A percentile compares a stretch with the other conserved stretches of the same genome.
These are phyloP conservation scores for Horisme vitalbata DNA, from an alignment of 2,888 invertebrate species.

Conservation along the genomic window DNA sequence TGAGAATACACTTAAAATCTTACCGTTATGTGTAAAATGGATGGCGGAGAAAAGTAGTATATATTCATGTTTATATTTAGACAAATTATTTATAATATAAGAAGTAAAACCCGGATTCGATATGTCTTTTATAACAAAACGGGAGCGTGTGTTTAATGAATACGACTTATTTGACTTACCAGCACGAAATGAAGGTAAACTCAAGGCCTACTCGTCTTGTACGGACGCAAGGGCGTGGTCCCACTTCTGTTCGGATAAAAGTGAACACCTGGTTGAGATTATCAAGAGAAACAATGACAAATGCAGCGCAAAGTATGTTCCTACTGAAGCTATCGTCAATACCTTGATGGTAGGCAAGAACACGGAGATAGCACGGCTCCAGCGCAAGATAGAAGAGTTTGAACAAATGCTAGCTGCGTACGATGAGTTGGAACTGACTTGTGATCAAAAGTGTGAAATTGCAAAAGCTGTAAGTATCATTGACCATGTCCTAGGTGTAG, in stretches of 20 bases:
- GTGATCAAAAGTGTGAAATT: constrained; percentile 71
- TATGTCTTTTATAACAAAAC: constrained; percentile 78
- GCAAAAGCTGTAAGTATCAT: constrained; percentile 68
- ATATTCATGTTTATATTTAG: constrained; percentile 51
- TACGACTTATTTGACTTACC: constrained; percentile 72
- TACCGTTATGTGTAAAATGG: constrained; percentile 65
- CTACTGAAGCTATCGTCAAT: constrained; percentile 70
- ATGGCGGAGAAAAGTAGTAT: constrained; percentile 61
- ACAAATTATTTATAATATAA: constrained; percentile 52
- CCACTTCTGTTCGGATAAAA: constrained; percentile 77
- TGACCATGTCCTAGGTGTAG: too few species aligned
- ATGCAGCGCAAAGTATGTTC: constrained; percentile 65
- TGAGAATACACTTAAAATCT: constrained; percentile 54
- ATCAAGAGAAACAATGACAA: constrained; percentile 73
- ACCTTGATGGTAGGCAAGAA: constrained; percentile 75
- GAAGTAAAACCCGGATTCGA: constrained; percentile 42
- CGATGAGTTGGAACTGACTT: constrained; percentile 68
- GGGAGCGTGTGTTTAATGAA: constrained; percentile 74
- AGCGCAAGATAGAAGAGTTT: constrained; percentile 71
- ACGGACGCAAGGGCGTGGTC: constrained; percentile 84
- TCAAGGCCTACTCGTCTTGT: constrained; percentile 81
- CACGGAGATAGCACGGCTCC: constrained; percentile 73
- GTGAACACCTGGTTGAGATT: constrained; percentile 81
- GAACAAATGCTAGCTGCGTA: constrained; percentile 70
- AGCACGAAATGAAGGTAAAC: constrained; percentile 76